These are phyloP conservation scores for Meiosimyza platycephala DNA, from an alignment of 2,888 invertebrate genomes.

Conservation along the genomic window DNA sequence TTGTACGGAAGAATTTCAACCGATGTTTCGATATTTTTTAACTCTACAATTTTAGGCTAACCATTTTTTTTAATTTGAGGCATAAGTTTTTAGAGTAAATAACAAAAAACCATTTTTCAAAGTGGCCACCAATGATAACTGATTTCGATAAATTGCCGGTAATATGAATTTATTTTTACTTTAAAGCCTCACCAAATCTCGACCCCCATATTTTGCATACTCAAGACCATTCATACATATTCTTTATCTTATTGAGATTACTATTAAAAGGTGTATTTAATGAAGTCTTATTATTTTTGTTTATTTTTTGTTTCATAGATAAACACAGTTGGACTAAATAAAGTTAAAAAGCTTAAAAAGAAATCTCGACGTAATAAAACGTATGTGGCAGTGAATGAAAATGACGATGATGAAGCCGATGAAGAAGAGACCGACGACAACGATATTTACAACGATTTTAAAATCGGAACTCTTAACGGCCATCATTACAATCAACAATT, in stretches of 20 bases:
- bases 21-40: no score
- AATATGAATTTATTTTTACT: no score
- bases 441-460: slow-evolving; percentile 45
- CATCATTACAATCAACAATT: slow-evolving; percentile 31
- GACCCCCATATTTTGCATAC: no score
- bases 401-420: slow-evolving; percentile 37
- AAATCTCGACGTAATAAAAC: slow-evolving; percentile 51
- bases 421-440: slow-evolving; percentile 33
- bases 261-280: neutral
- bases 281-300: neutral
- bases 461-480: slow-evolving; percentile 42
- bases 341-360: slow-evolving; percentile 53
- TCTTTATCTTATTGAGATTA: neutral
- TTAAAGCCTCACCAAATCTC: no score
- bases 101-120: no score
- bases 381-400: slow-evolving; percentile 56
- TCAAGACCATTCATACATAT: no score
- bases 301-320: slow-evolving; percentile 47
- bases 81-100: no score
- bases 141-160: no score
- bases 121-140: no score
- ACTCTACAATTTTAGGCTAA: no score
- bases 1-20: no score
- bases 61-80: no score
- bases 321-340: slow-evolving; percentile 56